Base-by-base conservation (phyloP, 2,113 vertebrate species). In the Danionella cerebrum region DNA sequence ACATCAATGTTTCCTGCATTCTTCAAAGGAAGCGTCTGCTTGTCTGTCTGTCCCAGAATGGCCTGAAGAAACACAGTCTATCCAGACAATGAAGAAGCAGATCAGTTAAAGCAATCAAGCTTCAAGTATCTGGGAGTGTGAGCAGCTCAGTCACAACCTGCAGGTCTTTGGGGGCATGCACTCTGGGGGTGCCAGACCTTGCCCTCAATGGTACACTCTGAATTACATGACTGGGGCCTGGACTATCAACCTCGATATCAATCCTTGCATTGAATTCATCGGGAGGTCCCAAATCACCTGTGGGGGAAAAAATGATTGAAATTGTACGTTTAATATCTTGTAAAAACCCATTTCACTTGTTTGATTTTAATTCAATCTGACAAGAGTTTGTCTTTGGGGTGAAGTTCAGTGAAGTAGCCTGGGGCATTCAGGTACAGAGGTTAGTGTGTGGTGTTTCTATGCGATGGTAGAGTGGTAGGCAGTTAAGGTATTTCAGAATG, bases 1-100 rank as follows among this genome's bases (percentile, higher is more conserved):
- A 97, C 91, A 7, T 85, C 80, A 73, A 99, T 95, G 83, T 98
- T 98, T 55, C 96, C 96, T 72, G 93, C 92, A 84, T 99, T 99
- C 85, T 91, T 92, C 81, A 99, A 84, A 0, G 94, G 94, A 67
- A 99, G 83, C 2, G 79, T 86, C 73, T 91, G 92, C 65, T 86
- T 88, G 66, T 82, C 73, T 65, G 84, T 87, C 72, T 89, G 90
- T 80, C 88, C 89, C 78, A 89, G 68, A 25, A 47, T 73, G 52
- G 90, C 65, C 60, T 76, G 86, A 38, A 98, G 83, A 75, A 74
- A 77, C 16, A 98, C 78, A 27, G 84, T 91, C 96, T 98, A 76
- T 25, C 87, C 80, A 74, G 66, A n/a, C 12, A 65, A 54, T 35
- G 48, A 51, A 31, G 47, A n/a, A 52, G 13, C 13, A 18, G 41